phyloP scores from a whole-genome alignment of 2,113 vertebrate species.

The Odobenus rosmarus region DNA sequence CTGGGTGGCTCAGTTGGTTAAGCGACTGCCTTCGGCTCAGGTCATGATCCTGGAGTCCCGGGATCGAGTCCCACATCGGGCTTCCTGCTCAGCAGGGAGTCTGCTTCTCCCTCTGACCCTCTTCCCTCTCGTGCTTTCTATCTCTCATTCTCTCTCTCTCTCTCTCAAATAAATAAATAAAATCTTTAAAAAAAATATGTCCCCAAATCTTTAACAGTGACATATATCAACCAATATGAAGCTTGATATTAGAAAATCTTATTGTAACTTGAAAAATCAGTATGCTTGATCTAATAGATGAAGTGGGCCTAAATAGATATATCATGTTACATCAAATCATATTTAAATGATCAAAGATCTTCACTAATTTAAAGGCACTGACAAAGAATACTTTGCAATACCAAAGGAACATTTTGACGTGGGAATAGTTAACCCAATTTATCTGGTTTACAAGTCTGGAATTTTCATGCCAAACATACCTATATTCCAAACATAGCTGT shows the following conservation, averaged over 20 bases:
- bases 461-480: neutral
- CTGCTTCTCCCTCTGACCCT: too few relatives aligned
- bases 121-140: too few relatives aligned
- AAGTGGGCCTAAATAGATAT: neutral
- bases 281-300: neutral
- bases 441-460: neutral
- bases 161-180: too few relatives aligned
- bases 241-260: neutral
- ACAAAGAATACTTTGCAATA: neutral
- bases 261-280: neutral
- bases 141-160: too few relatives aligned
- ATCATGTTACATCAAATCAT: neutral
- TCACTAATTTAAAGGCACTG: constrained; percentile 1
- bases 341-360: constrained; percentile 2
- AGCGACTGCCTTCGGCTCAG: too few relatives aligned
- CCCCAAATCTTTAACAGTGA: neutral
- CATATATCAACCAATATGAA: neutral
- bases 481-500: neutral
- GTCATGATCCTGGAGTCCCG: too few relatives aligned
- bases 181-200: too few relatives aligned
- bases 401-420: neutral
- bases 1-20: too few relatives aligned
- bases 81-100: too few relatives aligned
- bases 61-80: too few relatives aligned
- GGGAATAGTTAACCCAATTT: neutral